Conservation (phyloP, 2,888 invertebrate genomes). For the Tanypteryx hageni region DNA sequence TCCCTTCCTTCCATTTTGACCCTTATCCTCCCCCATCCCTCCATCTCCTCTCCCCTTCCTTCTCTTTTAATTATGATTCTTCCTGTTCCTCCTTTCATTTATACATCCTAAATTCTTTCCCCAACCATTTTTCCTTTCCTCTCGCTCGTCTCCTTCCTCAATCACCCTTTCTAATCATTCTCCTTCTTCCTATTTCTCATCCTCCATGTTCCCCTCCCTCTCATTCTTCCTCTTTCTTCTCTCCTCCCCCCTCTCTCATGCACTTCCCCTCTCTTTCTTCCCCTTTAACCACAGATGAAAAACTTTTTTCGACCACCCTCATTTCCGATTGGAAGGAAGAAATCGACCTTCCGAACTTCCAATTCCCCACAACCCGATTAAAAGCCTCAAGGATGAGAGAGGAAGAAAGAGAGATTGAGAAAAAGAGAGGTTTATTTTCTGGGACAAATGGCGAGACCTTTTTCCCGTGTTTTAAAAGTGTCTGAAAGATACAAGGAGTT, state of each 20-base stretch:
- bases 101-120: background rate
- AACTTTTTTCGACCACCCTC: background rate
- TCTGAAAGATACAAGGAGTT: background rate
- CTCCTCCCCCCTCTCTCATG: no score
- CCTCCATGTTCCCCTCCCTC: background rate
- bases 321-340: slow-evolving; percentile 18
- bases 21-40: no score
- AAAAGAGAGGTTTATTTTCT: background rate
- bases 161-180: background rate
- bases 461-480: background rate
- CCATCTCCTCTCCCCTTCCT: no score
- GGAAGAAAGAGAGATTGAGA: background rate
- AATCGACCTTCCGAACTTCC: slow-evolving; percentile 28
- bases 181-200: background rate
- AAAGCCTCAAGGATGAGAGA: background rate
- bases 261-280: background rate
- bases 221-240: background rate
- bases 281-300: background rate
- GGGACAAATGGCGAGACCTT: slow-evolving; percentile 8
- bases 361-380: slow-evolving; percentile 22
- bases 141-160: background rate
- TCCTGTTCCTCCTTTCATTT: no score
- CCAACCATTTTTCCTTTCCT: background rate
- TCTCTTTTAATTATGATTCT: no score
- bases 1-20: no score